Evolutionary conservation across 2,888 invertebrate species (phyloP), one percentile per base, ranked within the genome.

Genomic region (Apotomis capreana): DNA sequence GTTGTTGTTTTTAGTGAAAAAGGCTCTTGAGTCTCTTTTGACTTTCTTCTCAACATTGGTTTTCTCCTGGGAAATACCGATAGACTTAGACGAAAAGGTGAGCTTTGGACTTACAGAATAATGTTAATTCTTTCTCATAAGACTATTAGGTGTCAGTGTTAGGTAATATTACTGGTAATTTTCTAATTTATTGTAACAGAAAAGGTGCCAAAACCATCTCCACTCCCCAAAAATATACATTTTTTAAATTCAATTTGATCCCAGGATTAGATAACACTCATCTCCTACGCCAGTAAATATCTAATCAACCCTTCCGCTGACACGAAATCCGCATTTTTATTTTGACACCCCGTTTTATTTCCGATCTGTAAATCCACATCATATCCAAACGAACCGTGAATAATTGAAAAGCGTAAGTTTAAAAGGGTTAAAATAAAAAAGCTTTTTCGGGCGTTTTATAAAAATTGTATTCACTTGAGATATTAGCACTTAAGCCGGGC

Each of bases 401-500:
- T 51, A 67, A 68, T 37, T 62, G 37, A 69, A 55, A 61, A 46
- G 15, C 36, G 49, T n/a, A 44, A 15, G 37, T 37, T 54, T 54
- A 69, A 54, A 15, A n/a, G 15, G 37, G 55, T 49, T 58, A 4
- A 37, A 65, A 65, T 71, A 26, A 72, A 62, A 61, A 13, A 4
- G 55, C 40, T 13, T 55, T 55, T 62, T 58, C 3, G 61, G 40
- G 26, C 61, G 26, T 26, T 26, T 46, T 61, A 51, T 69, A 59
- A 67, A n/a, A 65, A 61, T 60, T 54, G 65, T 60, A 52, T 44
- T 12, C 59, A 57, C 69, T 63, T 54, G 12, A 68, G 54, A 26
- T 13, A 54, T 51, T 10, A 49, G 49, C 49, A 44, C 44, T 5
- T 59, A 67, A 67, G 36, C 67, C 15, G 13, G 67, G 15, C 67